Evolutionary conservation across 2,888 invertebrate genomes (phyloP), one percentile per base, ranked within the genome.

Genomic region (Tetheella fluctuosa): DNA sequence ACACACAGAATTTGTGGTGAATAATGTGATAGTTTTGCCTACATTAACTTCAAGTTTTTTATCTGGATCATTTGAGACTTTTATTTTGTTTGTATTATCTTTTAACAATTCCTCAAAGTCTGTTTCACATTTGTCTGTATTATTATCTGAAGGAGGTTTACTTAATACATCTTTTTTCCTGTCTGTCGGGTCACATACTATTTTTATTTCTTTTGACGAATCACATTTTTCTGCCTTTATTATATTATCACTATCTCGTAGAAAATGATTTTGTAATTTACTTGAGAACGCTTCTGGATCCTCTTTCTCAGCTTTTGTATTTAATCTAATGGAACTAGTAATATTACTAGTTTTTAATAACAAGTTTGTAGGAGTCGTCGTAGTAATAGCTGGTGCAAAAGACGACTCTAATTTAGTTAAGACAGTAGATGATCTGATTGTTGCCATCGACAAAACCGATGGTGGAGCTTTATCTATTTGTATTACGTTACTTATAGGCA

Each of bases 101-200:
- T 91, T 93, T 30, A 93, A 75, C 54, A 93, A 75, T 71, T 93
- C 93, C 76, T 93, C 93, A 74, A 93, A 93, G 76, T 93, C 93
- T 48, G 93, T 93, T 71, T 88, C 92, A 78, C 89, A 87, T 81
- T 92, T 92, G 12, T 79, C 53, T 63, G 74, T 69, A 64, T 39
- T 37, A 37, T 72, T 76, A 59, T 86, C 88, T 30, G 59, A 53
- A 23, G 67, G 39, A 15, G 65, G 59, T 64, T 81, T 81, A 8
- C 64, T 60, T 54, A 56, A 17, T 58, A 70, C 61, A 55, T 77
- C 77, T 62, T 71, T 75, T 64, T 78, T 75, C 63, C 82, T 81
- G 60, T 76, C 79, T 15, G 64, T 58, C 25, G 62, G 23, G 52
- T 80, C 79, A 62, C 64, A 68, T 12, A 67, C 48, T 23, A 58